Evolutionary conservation across 2,113 vertebrate genomes (phyloP).

Genomic region (Neoarius graeffei): DNA sequence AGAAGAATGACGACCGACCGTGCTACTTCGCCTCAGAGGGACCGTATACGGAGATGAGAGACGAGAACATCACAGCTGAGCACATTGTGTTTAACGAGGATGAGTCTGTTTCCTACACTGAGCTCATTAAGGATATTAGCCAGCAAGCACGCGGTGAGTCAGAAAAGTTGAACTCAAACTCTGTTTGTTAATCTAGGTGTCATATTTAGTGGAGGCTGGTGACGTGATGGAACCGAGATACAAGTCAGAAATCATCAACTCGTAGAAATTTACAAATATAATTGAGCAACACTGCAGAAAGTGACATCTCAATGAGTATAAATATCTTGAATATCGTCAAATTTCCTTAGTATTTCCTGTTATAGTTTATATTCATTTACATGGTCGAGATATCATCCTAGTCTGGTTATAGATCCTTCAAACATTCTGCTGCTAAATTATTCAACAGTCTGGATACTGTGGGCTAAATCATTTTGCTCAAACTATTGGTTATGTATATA

Average conservation of each 20-base stretch:
- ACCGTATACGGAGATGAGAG: conserved; percentile 66
- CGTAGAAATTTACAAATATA: not conserved
- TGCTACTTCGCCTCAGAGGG: conserved; percentile 87
- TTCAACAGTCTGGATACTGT: too few species aligned
- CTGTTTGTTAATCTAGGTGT: not conserved
- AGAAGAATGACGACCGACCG: conserved; percentile 72
- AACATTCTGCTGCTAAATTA: too few species aligned
- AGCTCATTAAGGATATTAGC: conserved; percentile 72
- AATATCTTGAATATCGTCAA: not conserved
- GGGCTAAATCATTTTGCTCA: too few species aligned
- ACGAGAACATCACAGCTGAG: conserved; percentile 72
- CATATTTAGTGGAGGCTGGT: not conserved
- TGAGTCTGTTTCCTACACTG: conserved; percentile 63
- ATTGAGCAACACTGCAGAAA: not conserved
- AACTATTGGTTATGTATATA: too few species aligned
- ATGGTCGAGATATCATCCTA: too few species aligned
- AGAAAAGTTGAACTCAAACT: not conserved
- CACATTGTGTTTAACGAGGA: conserved; percentile 70
- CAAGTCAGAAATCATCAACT: not conserved
- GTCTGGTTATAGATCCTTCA: too few species aligned
- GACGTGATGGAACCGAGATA: not conserved
- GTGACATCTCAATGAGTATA: not conserved
- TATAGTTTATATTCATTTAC: too few species aligned
- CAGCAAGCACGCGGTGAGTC: conserved; percentile 74
- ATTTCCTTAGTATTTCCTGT: not conserved